phyloP scores from a whole-genome alignment of 2,797 vertebrate genomes.

The Lerista edwardsae region DNA sequence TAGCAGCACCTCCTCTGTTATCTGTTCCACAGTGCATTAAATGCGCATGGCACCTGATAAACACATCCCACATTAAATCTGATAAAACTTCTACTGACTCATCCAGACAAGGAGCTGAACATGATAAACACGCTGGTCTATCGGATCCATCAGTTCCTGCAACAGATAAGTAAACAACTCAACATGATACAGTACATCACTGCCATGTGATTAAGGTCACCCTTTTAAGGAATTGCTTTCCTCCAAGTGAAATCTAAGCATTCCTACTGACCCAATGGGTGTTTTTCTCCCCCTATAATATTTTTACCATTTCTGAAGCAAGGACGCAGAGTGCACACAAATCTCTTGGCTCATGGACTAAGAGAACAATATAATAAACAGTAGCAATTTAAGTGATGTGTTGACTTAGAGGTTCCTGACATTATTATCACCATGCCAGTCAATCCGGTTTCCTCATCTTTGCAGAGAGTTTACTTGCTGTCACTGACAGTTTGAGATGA shows the following conservation, averaged over 20 bases:
- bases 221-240: constrained; percentile 40
- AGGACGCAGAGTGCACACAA: background rate
- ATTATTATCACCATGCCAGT: background rate
- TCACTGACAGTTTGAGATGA: too few species aligned
- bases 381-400: background rate
- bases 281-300: background rate
- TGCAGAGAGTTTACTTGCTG: too few species aligned
- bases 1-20: constrained; percentile 48
- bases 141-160: constrained; percentile 70
- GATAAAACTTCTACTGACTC: constrained; percentile 72
- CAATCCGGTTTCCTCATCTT: background rate
- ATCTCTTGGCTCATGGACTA: background rate
- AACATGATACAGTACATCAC: constrained; percentile 67
- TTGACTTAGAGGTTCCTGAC: background rate
- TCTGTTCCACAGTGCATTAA: constrained; percentile 67
- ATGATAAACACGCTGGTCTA: constrained; percentile 68
- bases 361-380: background rate
- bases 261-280: background rate
- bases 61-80: constrained; percentile 67
- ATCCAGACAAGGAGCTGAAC: constrained; percentile 67
- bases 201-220: constrained; percentile 67
- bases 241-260: constrained; percentile 29
- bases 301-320: constrained; percentile 10
- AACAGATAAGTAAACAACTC: constrained; percentile 68
- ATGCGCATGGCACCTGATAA: constrained; percentile 68